Conservation (phyloP, 2,113 vertebrate genomes). For the Aegypius monachus region DNA sequence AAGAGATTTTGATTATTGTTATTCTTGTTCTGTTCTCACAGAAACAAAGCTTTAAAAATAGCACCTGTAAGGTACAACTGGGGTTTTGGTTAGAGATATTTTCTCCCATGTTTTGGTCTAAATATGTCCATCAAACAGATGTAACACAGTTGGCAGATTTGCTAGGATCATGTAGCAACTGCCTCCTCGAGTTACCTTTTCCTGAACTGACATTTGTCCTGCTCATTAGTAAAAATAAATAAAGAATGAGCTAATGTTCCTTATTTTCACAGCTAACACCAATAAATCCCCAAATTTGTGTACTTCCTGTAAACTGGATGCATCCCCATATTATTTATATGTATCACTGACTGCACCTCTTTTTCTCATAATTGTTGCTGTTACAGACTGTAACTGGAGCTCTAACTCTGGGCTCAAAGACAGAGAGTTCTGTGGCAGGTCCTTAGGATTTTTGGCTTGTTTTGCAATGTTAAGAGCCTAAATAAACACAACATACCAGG, state of each 20-base stretch:
- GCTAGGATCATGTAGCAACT: not conserved
- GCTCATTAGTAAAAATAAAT: not conserved
- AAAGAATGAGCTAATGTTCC: not conserved
- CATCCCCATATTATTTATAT: not conserved
- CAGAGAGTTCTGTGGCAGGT: not conserved
- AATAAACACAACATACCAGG: not conserved
- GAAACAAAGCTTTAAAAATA: not conserved
- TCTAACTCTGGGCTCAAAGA: not conserved
- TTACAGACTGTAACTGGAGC: not conserved
- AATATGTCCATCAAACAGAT: not conserved
- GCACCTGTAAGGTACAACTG: not conserved
- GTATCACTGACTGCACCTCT: not conserved
- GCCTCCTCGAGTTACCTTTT: not conserved
- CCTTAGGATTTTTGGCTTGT: not conserved
- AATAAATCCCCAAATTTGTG: not conserved
- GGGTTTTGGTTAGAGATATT: not conserved
- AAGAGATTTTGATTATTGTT: not conserved
- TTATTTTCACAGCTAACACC: not conserved
- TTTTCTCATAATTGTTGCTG: not conserved
- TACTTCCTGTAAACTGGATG: not conserved
- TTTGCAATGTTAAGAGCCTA: not conserved
- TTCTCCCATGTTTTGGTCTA: not conserved
- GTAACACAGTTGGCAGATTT: not conserved
- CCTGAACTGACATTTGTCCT: not conserved
- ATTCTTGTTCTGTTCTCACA: not conserved